Base-by-base conservation (phyloP, 2,113 vertebrate species). In the Benitochromis conjunctus region DNA sequence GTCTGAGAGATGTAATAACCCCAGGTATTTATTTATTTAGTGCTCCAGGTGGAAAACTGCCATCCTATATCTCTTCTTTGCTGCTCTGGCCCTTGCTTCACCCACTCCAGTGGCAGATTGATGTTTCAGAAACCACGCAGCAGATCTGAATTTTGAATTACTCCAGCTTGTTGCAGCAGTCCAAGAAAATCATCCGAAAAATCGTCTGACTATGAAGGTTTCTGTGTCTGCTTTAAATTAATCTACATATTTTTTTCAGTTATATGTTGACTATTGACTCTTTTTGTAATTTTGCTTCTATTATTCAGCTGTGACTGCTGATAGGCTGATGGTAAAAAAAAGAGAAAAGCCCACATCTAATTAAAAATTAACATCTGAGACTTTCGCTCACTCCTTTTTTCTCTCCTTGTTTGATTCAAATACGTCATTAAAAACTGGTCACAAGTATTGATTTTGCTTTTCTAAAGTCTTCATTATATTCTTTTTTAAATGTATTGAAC, bases 81-180 rank as follows among this genome's bases (percentile, higher is more conserved):
- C 82, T 60, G 58, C 79, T 62, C 31, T 74, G 82, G 82, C 69
- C 74, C 88, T 62, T 55, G 36, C 76, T 55, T 87, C 29, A 87
- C 38, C 58, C 34, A 31, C 41, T 51, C 41, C 51, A 36, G 80
- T 54, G 69, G 34, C 26, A 51, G 62, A 48, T 71, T 78, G 48
- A 83, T 79, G 41, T 77, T 53, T 53, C 19, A 38, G 26, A 64
- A 79, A 79, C 26, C 19, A 1, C 14, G 24, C 34, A 34, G 14
- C 64, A 57, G 53, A 57, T 56, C 46, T 58, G 60, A 80, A 80
- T 85, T 85, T 80, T 79, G 36, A 34, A 71, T 55, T 56, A 3
- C n/a, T 71, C 19, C 43, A 62, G 60, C 55, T 54, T 77, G 31
- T 41, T 38, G 78, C 26, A 34, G 56, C 38, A 56, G 34, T 36